A percentile compares a stretch with the other conserved stretches of the same genome.
phyloP scores from a whole-genome alignment of 2,797 vertebrate species.

The Bradypus variegatus region DNA sequence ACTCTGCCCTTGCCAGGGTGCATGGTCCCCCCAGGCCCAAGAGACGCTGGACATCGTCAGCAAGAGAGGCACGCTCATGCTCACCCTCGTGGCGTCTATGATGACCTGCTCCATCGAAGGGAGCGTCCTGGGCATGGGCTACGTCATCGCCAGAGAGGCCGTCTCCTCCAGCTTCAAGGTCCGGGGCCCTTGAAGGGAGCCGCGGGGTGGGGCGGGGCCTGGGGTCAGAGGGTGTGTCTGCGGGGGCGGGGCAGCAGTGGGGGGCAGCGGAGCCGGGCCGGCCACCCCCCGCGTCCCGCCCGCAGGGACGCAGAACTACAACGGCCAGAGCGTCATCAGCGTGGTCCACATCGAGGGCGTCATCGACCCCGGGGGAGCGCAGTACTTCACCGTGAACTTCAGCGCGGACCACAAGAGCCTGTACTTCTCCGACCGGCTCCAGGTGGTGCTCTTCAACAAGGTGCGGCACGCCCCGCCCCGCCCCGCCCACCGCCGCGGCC shows the following conservation, averaged over 20 bases:
- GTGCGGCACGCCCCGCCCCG: conserved; percentile 74
- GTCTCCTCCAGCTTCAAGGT: conserved; percentile 79
- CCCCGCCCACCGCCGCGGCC: not conserved
- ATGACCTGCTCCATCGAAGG: conserved; percentile 78
- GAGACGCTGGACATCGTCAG: conserved; percentile 81
- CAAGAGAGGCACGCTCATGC: conserved; percentile 71
- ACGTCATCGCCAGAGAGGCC: conserved; percentile 78
- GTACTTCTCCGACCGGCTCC: conserved; percentile 81
- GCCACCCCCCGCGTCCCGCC: not conserved
- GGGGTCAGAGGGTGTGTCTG: too few species aligned
- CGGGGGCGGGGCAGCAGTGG: not conserved
- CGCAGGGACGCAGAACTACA: conserved; percentile 86
- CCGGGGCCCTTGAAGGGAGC: too few species aligned
- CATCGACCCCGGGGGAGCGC: conserved; percentile 75
- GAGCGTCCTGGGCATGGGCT: conserved; percentile 79
- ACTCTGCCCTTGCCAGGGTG: too few species aligned
- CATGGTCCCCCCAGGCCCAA: conserved; percentile 73
- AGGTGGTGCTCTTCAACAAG: conserved; percentile 81
- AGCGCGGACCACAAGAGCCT: conserved; percentile 87
- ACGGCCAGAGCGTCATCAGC: conserved; percentile 83
- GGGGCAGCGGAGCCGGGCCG: not conserved
- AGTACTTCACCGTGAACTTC: conserved; percentile 84
- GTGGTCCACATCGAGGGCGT: conserved; percentile 77
- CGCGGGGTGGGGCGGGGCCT: too few species aligned
- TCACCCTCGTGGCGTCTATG: conserved; percentile 72